These are phyloP conservation scores for Pterocles gutturalis DNA, from an alignment of 2,113 vertebrate species.

Conservation along the genomic window DNA sequence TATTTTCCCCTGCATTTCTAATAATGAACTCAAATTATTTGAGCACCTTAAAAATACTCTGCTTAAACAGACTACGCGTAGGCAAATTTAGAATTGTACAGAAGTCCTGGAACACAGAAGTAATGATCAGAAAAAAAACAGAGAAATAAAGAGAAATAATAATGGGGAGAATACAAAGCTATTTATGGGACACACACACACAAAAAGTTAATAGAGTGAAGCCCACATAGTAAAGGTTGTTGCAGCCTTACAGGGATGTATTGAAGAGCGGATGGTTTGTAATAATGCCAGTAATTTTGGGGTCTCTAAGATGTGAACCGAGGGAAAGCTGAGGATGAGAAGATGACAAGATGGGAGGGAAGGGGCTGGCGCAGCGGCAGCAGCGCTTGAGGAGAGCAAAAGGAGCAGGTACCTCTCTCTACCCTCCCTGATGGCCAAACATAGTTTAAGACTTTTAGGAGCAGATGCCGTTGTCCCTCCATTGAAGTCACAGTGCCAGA, in stretches of 20 bases:
- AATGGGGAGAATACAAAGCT: background rate
- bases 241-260: background rate
- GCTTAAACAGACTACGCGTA: background rate
- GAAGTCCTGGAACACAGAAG: slow-evolving; percentile 19
- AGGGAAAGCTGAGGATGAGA: background rate
- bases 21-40: slow-evolving; percentile 36
- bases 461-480: background rate
- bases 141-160: background rate
- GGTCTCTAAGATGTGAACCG: background rate
- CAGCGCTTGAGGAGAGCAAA: background rate
- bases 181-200: background rate
- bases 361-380: background rate
- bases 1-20: slow-evolving; percentile 32
- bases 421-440: background rate
- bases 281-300: background rate
- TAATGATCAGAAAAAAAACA: background rate
- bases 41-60: slow-evolving; percentile 43
- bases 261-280: background rate
- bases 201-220: background rate
- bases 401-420: background rate
- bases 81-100: slow-evolving; percentile 33
- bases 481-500: background rate
- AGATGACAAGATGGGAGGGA: background rate
- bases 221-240: background rate
- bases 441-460: background rate